These are phyloP conservation scores for human DNA, from an alignment of 2,113 vertebrate genomes.

Conservation along the genomic window DNA sequence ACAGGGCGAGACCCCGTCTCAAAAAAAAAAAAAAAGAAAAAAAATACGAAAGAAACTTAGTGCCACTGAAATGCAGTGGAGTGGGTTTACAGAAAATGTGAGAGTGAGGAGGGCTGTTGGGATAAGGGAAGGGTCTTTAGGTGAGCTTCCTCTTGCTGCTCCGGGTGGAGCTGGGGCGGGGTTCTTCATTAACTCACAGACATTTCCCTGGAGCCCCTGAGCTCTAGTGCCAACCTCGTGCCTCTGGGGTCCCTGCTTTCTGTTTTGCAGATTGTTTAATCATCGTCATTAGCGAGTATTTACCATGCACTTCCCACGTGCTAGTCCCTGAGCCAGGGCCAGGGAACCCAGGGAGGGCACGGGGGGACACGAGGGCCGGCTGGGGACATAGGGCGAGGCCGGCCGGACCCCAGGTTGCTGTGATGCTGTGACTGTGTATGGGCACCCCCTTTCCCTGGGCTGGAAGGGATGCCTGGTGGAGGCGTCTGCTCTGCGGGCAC, in stretches of 20 bases:
- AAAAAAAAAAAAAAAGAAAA: too few species aligned
- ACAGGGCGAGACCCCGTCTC: too few species aligned
- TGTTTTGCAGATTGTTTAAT: slow-evolving; percentile 72
- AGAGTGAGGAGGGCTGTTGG: not conserved
- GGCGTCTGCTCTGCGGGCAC: not conserved
- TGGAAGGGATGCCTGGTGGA: accelerated
- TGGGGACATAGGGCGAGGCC: not conserved
- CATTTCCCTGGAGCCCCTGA: not conserved
- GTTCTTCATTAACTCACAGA: not conserved
- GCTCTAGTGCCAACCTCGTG: not conserved
- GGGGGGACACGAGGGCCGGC: not conserved
- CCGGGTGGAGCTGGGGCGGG: not conserved
- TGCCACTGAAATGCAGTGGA: not conserved
- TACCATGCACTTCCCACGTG: not conserved
- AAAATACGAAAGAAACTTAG: not conserved
- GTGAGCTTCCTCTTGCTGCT: not conserved
- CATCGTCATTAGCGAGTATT: slow-evolving; percentile 68
- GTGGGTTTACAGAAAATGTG: not conserved
- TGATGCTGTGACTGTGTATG: not conserved
- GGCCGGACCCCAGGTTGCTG: not conserved
- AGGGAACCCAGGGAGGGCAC: not conserved
- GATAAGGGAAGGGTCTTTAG: not conserved
- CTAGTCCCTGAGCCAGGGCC: not conserved
- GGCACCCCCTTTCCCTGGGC: not conserved
- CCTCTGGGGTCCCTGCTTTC: not conserved